These are phyloP conservation scores for Edolisoma coerulescens DNA, from an alignment of 2,113 vertebrate genomes.

Conservation along the genomic window DNA sequence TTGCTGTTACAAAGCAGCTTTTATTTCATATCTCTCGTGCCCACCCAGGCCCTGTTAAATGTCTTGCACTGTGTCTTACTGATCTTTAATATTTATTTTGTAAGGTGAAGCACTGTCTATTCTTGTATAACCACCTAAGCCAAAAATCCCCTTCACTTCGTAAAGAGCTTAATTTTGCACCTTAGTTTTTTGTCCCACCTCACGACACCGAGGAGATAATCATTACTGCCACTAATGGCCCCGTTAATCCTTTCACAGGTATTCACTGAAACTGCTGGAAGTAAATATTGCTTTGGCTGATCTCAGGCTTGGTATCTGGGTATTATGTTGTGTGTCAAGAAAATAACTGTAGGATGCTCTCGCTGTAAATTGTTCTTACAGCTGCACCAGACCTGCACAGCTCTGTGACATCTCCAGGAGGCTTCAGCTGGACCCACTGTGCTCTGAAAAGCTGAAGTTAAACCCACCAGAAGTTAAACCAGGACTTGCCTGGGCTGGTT, in stretches of 20 bases:
- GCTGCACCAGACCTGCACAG: not conserved
- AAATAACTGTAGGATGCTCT: not conserved
- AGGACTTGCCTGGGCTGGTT: not conserved
- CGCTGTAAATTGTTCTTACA: not conserved
- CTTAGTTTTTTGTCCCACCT: constrained; percentile 37
- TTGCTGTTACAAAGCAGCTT: not conserved
- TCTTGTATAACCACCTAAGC: not conserved
- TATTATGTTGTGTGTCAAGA: not conserved
- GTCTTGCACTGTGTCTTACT: not conserved
- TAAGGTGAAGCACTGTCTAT: not conserved
- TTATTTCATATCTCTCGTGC: not conserved
- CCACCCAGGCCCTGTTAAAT: not conserved
- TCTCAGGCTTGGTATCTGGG: not conserved
- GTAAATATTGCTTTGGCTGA: not conserved
- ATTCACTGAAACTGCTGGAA: not conserved
- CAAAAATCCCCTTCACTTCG: constrained; percentile 19
- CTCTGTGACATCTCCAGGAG: not conserved
- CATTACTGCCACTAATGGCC: constrained; percentile 2
- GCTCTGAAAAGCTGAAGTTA: not conserved
- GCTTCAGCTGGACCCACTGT: not conserved
- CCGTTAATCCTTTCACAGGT: constrained; percentile 39
- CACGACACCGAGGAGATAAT: not conserved
- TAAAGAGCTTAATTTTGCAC: constrained; percentile 46
- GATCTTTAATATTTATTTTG: constrained; percentile 11
- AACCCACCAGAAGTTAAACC: not conserved